These are phyloP conservation scores for Watsonalla cultraria DNA, from an alignment of 2,888 invertebrate species.

Conservation along the genomic window DNA sequence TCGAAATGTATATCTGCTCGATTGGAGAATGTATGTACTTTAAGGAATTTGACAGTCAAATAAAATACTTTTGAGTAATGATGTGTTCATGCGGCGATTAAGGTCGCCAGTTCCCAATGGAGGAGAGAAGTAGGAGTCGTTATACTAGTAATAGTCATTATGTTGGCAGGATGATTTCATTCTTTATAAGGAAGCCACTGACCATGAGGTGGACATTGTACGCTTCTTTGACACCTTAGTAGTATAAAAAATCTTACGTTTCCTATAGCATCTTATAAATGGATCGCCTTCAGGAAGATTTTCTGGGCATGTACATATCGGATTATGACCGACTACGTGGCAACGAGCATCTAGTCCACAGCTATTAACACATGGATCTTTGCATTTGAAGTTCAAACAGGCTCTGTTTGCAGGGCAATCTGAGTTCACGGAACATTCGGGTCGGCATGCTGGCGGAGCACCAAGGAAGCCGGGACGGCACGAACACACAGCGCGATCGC, in stretches of 20 bases:
- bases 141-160: no score
- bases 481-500: constrained; percentile 85
- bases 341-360: constrained; percentile 89
- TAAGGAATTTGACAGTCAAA: no score
- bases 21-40: no score
- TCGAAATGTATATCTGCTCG: no score
- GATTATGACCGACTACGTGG: constrained; percentile 88
- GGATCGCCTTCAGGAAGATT: constrained; percentile 86
- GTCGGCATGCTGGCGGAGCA: constrained; percentile 85
- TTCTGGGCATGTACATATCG: constrained; percentile 85
- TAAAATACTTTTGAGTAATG: no score
- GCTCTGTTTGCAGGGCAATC: constrained; percentile 86
- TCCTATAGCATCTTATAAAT: constrained; percentile 82
- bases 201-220: no score
- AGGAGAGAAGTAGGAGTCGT: no score
- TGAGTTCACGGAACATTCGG: constrained; percentile 87
- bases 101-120: no score
- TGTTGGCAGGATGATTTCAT: no score
- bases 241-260: constrained; percentile 42
- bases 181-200: no score
- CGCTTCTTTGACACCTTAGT: no score
- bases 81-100: no score
- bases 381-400: constrained; percentile 87
- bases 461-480: constrained; percentile 84
- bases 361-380: constrained; percentile 86